Base-by-base conservation (phyloP, 2,888 invertebrate genomes). In the Pyrochroa serraticornis region DNA sequence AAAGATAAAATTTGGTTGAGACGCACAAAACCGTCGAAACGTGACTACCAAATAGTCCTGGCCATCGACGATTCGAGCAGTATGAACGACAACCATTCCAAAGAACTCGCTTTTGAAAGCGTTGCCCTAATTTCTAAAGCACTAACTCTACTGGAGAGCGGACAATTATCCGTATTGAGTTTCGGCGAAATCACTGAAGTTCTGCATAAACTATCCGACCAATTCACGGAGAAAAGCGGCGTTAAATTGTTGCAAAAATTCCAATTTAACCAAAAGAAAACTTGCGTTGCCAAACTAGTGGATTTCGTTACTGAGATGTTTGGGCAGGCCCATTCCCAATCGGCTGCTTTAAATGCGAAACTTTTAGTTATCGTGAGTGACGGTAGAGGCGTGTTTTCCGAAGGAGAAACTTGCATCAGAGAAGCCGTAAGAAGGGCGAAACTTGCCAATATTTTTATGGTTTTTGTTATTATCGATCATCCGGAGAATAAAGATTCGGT, bases 1-100 rank as follows among this genome's bases (percentile, higher is more conserved):
- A 99, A 99, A 78, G 98, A 99, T 77, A 97, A 97, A 78, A 99
- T 99, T 73, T 99, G 99, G 99, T 76, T 99, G 71, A 84, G 98
- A 8, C 83, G 99, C 50, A 97, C 95, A 0, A 95, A 95, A 77
- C 96, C 97, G 0, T 95, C 94, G 0, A 94, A 95, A 74, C 84
- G 99, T 43, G 92, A 98, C 69, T 99, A 99, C 79, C 97, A 97
- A 78, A 94, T 98, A 44, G 88, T 96, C 12, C 83, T 99, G 39
- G 98, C 99, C 0, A 88, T 99, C 5, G 99, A 99, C 76, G 97
- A 99, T 78, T 98, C 98, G 0, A 87, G 88, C 7, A 90, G 90
- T 72, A 94, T 94, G 94, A 85, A 89, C n/a, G 92, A 93, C 69
- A 93, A 92, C 72, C 87, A 90, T 72, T 92, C 93, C 39, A 93